These are phyloP conservation scores for Drosophila lini DNA, from an alignment of 1,140 invertebrate species.

Conservation along the genomic window DNA sequence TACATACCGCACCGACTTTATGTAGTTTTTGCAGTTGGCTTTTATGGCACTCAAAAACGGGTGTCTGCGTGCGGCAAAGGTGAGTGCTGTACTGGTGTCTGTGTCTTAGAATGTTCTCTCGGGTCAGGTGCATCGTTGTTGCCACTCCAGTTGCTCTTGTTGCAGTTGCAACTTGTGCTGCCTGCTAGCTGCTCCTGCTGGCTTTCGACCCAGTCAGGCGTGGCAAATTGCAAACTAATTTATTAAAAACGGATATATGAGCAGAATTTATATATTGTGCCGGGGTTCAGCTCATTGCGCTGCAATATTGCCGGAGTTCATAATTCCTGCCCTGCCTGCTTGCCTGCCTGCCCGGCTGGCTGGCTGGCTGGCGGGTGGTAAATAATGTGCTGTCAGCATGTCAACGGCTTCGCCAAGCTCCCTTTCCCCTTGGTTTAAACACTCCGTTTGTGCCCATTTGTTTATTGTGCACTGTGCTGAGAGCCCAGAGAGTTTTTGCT, in stretches of 20 bases:
- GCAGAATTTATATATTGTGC: slow-evolving; percentile 45
- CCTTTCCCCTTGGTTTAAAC: background rate
- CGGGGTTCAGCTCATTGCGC: slow-evolving; percentile 37
- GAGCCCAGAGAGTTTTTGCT: slow-evolving; percentile 4
- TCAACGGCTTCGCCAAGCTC: slow-evolving; percentile 36
- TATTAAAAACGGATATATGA: slow-evolving; percentile 66
- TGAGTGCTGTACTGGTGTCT: slow-evolving; percentile 17
- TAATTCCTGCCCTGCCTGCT: slow-evolving; percentile 31
- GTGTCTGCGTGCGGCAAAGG: slow-evolving; percentile 36
- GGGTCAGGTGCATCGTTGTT: slow-evolving; percentile 15
- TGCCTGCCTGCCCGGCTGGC: background rate
- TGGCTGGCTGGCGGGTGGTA: slow-evolving; percentile 14
- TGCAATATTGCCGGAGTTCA: slow-evolving; percentile 54
- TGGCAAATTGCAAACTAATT: slow-evolving; percentile 63
- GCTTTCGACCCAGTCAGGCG: slow-evolving; percentile 39
- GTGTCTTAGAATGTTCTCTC: slow-evolving; percentile 18
- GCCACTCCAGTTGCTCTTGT: slow-evolving; percentile 35
- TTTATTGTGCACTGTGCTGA: slow-evolving; percentile 17
- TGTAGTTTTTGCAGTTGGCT: slow-evolving; percentile 36
- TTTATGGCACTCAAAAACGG: slow-evolving; percentile 56
- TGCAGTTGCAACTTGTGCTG: slow-evolving; percentile 31
- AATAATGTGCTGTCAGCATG: slow-evolving; percentile 67
- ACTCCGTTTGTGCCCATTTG: slow-evolving; percentile 25
- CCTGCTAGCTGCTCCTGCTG: background rate
- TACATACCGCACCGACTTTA: slow-evolving; percentile 26